A percentile compares a stretch with the other conserved stretches of the same genome.
These are phyloP conservation scores for Holacanthella duospinosa DNA, from an alignment of 2,888 invertebrate genomes.

Conservation along the genomic window DNA sequence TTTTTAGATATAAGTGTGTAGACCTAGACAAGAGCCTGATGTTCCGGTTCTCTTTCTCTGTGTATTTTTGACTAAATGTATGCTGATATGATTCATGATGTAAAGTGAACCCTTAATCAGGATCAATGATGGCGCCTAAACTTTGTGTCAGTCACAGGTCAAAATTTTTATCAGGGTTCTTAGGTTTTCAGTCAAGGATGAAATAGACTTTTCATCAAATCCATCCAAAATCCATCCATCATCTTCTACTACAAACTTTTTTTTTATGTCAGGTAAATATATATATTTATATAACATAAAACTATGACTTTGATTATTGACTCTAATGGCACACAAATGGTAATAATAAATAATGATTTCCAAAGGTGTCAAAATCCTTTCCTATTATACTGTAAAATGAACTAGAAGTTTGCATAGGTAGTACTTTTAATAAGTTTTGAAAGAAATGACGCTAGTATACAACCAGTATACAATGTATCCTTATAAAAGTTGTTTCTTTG, in stretches of 20 bases:
- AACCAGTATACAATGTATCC: background rate
- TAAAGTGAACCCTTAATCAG: slow-evolving; percentile 1
- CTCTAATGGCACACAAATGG: background rate
- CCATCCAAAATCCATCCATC: background rate
- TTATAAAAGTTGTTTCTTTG: background rate
- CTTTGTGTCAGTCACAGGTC: background rate
- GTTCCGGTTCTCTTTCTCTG: no score
- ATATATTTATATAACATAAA: background rate
- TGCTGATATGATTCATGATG: background rate
- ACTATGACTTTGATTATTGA: background rate
- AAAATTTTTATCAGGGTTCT: background rate
- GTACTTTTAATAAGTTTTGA: background rate
- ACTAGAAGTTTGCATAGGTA: background rate
- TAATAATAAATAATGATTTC: background rate
- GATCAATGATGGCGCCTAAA: background rate
- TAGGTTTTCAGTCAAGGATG: background rate
- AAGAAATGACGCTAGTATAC: background rate
- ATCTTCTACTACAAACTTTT: background rate
- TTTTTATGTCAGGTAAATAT: background rate
- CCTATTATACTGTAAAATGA: background rate
- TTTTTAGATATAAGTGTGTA: no score
- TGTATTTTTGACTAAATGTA: no score
- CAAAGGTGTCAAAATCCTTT: background rate
- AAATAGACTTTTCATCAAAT: background rate
- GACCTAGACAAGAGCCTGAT: no score